Evolutionary conservation across 2,113 vertebrate genomes (phyloP), one percentile per base, ranked within the genome.

Genomic region (Irena cyanogastra): DNA sequence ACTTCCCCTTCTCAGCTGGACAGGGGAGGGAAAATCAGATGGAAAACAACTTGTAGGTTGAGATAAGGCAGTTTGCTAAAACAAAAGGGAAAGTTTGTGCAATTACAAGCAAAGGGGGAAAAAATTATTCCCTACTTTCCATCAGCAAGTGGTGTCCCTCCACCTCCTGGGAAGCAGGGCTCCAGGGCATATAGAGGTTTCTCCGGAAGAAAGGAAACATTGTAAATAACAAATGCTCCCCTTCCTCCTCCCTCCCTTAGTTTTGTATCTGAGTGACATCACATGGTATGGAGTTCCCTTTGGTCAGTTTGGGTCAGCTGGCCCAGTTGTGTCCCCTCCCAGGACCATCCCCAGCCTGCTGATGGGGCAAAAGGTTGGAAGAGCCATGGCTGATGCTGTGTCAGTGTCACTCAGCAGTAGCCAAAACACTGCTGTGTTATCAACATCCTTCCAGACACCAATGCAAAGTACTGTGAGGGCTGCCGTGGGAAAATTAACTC

Each of bases 71-170:
- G 21, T 37, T 66, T 59, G 5, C 13, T 52, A 37, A 59, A 42
- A 31, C 6, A 31, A 31, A 68, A 68, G 6, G 26, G 10, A 31
- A 66, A 57, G 21, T 30, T 21, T 27, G 11, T 35, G 6, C 2
- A 3, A 59, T 66, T 52, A 59, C 21, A 42, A 59, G 17, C 6
- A 27, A 59, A 59, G 5, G 3, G 20, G 3, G 15, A 13, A 64
- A 22, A 37, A 33, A 57, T 9, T 11, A 28, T 27, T 76, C 31
- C 26, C 18, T 50, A 5, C 26, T 50, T 68, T 37, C 26, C 21
- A 10, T 42, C 20, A 66, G 21, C 0, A 0, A 50, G 21, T 20
- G 11, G 35, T 18, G 9, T 68, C 44, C 44, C 21, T 15, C 23
- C 23, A 15, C 23, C 15, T 47, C 23, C 50, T 28, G 24, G 59